Evolutionary conservation across 2,888 invertebrate genomes (phyloP), one percentile per base, ranked within the genome.

Genomic region (Parasteatoda lunata): DNA sequence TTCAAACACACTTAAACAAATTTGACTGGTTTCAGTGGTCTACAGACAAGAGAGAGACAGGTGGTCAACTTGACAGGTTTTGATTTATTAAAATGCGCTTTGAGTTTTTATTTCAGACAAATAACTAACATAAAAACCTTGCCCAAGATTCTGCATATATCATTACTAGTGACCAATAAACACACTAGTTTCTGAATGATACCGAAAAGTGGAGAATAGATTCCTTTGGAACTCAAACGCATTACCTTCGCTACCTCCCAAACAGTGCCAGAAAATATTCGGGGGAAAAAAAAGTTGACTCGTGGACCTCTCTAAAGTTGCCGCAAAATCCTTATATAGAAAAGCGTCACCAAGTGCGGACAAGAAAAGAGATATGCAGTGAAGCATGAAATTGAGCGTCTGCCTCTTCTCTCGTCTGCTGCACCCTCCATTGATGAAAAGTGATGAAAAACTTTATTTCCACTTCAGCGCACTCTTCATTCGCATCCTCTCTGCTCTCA

Each of bases 401-500:
- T 79, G 79, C 51, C 48, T 15, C 30, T 6, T 45, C 68, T 54
- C 52, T 15, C 48, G 47, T 13, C 30, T 30, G 30, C 30, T 30
- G 30, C 30, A 0, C 48, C 30, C 49, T 45, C 51, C 49, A 8
- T 75, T 81, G 81, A 81, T 81, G 81, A 81, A 75, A 69, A 81
- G 81, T 81, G 81, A 81, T 75, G 81, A 81, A 81, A 81, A 81
- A 81, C 81, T 81, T 81, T 81, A 68, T 73, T 81, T 69, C 66
- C 81, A 59, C 81, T 81, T 69, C 75, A 75, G 75, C 72, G 81
- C 73, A 15, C 73, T 54, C 81, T 59, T 69, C 45, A 52, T 70
- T 30, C 70, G 15, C 30, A 30, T 30, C 8, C 59, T 7, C 59
- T 59, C 8, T n/a, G 59, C 4, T 59, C 30, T 30, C 59, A 13